phyloP scores from a whole-genome alignment of 2,888 invertebrate species.

The Octonoba sinensis region DNA sequence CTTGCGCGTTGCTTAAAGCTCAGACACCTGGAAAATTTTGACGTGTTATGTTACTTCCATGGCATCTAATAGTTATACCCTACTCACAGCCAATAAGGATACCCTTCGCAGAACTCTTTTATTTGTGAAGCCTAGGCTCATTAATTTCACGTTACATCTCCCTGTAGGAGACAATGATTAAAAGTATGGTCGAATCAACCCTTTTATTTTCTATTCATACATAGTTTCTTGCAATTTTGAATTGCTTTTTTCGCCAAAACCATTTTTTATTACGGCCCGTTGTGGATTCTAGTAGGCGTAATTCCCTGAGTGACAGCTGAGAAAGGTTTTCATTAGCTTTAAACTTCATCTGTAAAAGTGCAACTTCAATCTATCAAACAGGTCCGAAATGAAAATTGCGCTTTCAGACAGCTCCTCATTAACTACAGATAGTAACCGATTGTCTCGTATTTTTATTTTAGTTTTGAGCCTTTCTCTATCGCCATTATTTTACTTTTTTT shows the following conservation, averaged over 20 bases:
- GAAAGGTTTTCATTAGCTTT: slow-evolving; percentile 64
- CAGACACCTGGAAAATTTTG: too few relatives aligned
- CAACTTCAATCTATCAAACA: slow-evolving; percentile 60
- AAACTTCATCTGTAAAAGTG: slow-evolving; percentile 61
- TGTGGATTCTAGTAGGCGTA: slow-evolving; percentile 58
- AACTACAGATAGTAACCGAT: slow-evolving; percentile 62
- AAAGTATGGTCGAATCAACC: slow-evolving; percentile 53
- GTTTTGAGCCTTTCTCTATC: slow-evolving; percentile 47
- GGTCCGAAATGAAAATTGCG: slow-evolving; percentile 56
- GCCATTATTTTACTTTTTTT: slow-evolving; percentile 43
- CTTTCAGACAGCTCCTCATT: slow-evolving; percentile 60
- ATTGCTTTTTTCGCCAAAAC: slow-evolving; percentile 47
- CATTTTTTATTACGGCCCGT: slow-evolving; percentile 51
- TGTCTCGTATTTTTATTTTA: slow-evolving; percentile 57
- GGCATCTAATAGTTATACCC: not conserved
- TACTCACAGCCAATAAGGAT: slow-evolving; percentile 19
- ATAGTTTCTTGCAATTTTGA: slow-evolving; percentile 57
- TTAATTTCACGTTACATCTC: slow-evolving; percentile 47
- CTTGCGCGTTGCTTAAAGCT: too few relatives aligned
- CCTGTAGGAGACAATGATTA: slow-evolving; percentile 56
- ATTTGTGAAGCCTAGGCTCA: slow-evolving; percentile 50
- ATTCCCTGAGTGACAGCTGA: slow-evolving; percentile 56
- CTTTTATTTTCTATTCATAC: slow-evolving; percentile 61
- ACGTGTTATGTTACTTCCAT: too few relatives aligned
- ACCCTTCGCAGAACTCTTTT: slow-evolving; percentile 19